A percentile compares a stretch with the other conserved stretches of the same genome.
Conservation (phyloP, 2,888 invertebrate genomes). For the Aplocera efformata region DNA sequence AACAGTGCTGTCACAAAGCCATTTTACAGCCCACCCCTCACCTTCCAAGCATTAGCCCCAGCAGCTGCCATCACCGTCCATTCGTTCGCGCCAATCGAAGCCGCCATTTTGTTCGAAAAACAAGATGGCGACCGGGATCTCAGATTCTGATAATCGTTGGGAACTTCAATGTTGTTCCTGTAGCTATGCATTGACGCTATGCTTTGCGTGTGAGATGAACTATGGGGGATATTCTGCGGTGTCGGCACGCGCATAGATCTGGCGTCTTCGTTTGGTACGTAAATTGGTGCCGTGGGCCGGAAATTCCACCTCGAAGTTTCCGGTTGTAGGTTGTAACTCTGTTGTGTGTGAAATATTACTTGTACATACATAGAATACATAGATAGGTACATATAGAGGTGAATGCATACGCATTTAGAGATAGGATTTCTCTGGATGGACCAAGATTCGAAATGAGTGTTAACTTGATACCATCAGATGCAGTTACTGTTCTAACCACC, state of each 20-base stretch:
- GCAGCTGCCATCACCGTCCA: conserved; percentile 73
- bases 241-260: conserved; percentile 60
- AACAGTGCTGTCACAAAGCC: conserved; percentile 50
- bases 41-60: conserved; percentile 73
- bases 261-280: conserved; percentile 68
- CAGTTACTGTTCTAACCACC: conserved; percentile 60
- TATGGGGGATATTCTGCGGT: conserved; percentile 71
- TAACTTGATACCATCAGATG: conserved; percentile 40
- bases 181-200: conserved; percentile 79
- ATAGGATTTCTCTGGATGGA: conserved; percentile 62
- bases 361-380: conserved; percentile 42
- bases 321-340: conserved; percentile 77
- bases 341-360: conserved; percentile 45
- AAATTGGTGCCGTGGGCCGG: conserved; percentile 75
- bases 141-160: conserved; percentile 74
- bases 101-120: conserved; percentile 76
- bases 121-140: conserved; percentile 78
- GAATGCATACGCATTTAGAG: conserved; percentile 68
- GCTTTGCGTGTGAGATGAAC: conserved; percentile 74
- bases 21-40: conserved; percentile 73
- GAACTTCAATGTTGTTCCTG: conserved; percentile 73
- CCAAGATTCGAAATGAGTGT: conserved; percentile 41
- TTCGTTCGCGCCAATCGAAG: conserved; percentile 72
- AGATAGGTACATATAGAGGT: conserved; percentile 38
- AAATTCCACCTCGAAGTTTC: conserved; percentile 69